Base-by-base conservation (phyloP, 1,140 invertebrate species). In the Heterodera carotae region DNA sequence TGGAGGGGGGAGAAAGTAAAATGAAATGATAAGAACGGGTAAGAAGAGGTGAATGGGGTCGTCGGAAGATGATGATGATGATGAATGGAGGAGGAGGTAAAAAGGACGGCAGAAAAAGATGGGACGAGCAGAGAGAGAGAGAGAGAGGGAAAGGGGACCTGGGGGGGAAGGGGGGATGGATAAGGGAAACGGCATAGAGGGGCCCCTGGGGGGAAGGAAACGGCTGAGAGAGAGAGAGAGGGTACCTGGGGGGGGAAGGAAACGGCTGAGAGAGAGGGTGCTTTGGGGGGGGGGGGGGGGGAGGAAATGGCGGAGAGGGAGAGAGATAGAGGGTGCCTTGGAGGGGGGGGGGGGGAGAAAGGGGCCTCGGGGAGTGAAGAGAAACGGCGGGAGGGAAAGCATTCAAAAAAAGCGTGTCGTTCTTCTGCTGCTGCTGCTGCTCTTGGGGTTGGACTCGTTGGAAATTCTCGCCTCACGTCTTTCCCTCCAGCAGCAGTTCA, bases 191-290 rank as follows among this genome's bases (percentile, higher is more conserved):
- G 34, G 53, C 27, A 48, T 29, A 27, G 53, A 69, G 53, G n/a
- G n/a, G n/a, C n/a, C n/a, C n/a, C n/a, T n/a, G n/a, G n/a, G n/a
- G n/a, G n/a, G n/a, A n/a, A n/a, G n/a, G n/a, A n/a, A n/a, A n/a
- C n/a, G n/a, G n/a, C n/a, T n/a, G 39, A 33, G 8, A 36, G 66
- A 67, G n/a, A 67, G n/a, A 67, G n/a, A 25, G 22, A 69, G 53
- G 3, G 27, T 15, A 33, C 0, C 7, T 8, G 8, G 48, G 33
- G n/a, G 29, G 67, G 25, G 48, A 69, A 31, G 27, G 22, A 36
- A 29, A 25, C n/a, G 27, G 25, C 8, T 3, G 48, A 36, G 12
- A 3, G 53, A 69, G 68, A 69, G 64, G n/a, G 36, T 18, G 64
- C n/a, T 12, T 12, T 3, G 22, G 36, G 36, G n/a, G 36, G n/a